A percentile compares a stretch with the other conserved stretches of the same genome.
Conservation (phyloP, 2,888 invertebrate genomes). For the Agrypnus murinus region DNA sequence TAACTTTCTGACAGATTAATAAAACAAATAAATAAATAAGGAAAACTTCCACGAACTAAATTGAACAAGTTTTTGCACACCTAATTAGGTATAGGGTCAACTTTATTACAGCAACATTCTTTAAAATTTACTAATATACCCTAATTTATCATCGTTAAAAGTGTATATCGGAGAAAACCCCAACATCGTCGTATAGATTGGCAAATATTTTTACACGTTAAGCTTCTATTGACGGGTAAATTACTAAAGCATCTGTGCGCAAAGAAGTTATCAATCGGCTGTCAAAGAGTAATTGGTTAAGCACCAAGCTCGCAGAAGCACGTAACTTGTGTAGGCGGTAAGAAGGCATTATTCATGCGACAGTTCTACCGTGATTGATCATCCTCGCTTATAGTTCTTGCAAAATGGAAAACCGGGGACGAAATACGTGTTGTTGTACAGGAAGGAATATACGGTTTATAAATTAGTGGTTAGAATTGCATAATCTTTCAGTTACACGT, state of each 20-base stretch:
- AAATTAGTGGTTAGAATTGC: conserved; percentile 36
- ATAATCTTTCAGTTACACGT: conserved; percentile 38
- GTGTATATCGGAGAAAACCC: conserved; percentile 25
- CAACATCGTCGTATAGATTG: conserved; percentile 24
- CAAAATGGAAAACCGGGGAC: conserved; percentile 38
- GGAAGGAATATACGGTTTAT: conserved; percentile 27
- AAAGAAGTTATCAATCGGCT: conserved; percentile 67
- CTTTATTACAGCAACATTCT: conserved; percentile 34
- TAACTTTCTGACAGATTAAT: conserved; percentile 25
- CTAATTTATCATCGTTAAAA: conserved; percentile 26
- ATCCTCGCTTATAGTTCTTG: conserved; percentile 52
- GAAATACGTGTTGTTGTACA: conserved; percentile 34
- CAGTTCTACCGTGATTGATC: conserved; percentile 58
- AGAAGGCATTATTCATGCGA: conserved; percentile 56
- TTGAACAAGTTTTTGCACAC: conserved; percentile 30
- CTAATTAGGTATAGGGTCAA: conserved; percentile 30
- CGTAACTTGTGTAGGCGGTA: conserved; percentile 58
- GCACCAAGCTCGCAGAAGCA: conserved; percentile 53
- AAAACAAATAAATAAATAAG: too few species aligned
- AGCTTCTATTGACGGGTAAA: conserved; percentile 31
- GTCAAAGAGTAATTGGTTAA: conserved; percentile 66
- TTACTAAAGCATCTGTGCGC: conserved; percentile 40
- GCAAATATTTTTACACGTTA: conserved; percentile 22
- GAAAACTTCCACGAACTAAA: conserved; percentile 21
- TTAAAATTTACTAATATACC: conserved; percentile 15